Conservation (phyloP, 1,140 invertebrate genomes). For the Scaptomyza graminum region DNA sequence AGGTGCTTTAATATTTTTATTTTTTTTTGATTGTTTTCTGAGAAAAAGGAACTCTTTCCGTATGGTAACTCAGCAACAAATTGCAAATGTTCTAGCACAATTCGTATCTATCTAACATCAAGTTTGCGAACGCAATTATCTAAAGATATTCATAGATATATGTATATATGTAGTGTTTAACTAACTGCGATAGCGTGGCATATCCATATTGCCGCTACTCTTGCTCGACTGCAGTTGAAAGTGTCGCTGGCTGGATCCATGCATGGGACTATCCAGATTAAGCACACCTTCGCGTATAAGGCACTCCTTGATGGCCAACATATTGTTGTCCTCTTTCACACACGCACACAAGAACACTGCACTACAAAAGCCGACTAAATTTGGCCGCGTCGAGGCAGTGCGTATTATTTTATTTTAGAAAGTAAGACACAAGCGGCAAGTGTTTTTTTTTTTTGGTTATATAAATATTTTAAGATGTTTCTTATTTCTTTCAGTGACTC, state of each 20-base stretch:
- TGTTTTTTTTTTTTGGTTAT: constrained; percentile 37
- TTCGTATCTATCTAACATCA: too few relatives aligned
- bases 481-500: constrained; percentile 26
- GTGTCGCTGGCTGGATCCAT: constrained; percentile 37
- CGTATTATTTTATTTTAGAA: constrained; percentile 69
- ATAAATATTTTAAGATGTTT: constrained; percentile 25
- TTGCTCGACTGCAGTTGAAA: constrained; percentile 62
- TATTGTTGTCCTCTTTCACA: constrained; percentile 23
- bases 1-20: too few relatives aligned
- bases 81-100: too few relatives aligned
- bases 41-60: too few relatives aligned
- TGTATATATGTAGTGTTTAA: constrained; percentile 19
- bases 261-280: constrained; percentile 64
- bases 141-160: background rate
- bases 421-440: constrained; percentile 70
- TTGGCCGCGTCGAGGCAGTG: constrained; percentile 26
- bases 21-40: too few relatives aligned
- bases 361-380: constrained; percentile 32
- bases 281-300: constrained; percentile 79
- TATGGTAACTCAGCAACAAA: too few relatives aligned
- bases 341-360: constrained; percentile 4
- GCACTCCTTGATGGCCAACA: constrained; percentile 82
- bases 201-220: constrained; percentile 68
- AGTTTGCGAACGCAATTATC: background rate
- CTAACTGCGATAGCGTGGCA: constrained; percentile 76